Conservation (phyloP, 2,888 invertebrate species). For the Tricholauxania praeusta region DNA sequence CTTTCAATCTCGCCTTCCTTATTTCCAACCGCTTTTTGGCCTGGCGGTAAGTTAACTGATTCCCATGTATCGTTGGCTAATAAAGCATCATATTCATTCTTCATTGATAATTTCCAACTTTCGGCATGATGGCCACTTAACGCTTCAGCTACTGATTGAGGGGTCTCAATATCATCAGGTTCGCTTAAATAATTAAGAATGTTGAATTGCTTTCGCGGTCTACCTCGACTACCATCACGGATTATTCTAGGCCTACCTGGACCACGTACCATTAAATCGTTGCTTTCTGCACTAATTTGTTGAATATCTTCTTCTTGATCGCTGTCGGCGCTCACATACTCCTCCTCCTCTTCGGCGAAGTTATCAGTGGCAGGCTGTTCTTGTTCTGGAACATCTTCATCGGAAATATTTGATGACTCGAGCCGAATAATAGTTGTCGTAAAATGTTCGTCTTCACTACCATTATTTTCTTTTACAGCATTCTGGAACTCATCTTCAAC, state of each 20-base stretch:
- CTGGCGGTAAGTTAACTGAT: not conserved
- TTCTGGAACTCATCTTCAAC: slow-evolving; percentile 6
- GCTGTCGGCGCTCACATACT: slow-evolving; percentile 3
- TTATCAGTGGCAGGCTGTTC: not conserved
- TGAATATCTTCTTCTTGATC: too few relatives aligned
- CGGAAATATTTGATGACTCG: not conserved
- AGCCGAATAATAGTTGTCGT: not conserved
- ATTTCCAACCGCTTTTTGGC: not conserved
- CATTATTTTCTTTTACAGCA: not conserved
- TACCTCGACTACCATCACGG: not conserved
- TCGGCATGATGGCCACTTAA: not conserved
- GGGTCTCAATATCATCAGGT: not conserved
- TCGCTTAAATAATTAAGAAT: not conserved
- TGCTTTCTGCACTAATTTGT: too few relatives aligned
- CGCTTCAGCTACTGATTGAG: slow-evolving; percentile 4
- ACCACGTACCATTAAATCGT: not conserved
- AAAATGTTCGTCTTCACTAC: not conserved
- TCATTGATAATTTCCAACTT: slow-evolving; percentile 2
- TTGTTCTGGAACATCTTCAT: not conserved
- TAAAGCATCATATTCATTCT: not conserved
- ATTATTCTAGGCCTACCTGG: not conserved
- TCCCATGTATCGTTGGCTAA: not conserved
- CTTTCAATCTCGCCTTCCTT: not conserved
- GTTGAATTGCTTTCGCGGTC: not conserved
- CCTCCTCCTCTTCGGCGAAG: slow-evolving; percentile 4